Conservation (phyloP, 2,888 invertebrate species). For the Automeris io region DNA sequence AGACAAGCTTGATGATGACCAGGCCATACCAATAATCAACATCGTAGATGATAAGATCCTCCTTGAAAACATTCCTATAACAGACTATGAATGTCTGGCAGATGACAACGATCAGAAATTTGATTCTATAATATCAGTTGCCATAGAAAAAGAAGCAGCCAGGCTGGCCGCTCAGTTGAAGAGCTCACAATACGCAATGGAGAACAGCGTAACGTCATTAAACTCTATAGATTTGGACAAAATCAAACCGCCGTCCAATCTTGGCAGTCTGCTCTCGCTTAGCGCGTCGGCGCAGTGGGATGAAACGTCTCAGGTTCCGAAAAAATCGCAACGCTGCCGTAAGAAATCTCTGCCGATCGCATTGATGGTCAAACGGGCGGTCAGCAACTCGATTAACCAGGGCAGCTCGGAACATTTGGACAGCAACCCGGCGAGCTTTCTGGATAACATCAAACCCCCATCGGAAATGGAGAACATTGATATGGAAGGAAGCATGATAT, state of each 20-base stretch:
- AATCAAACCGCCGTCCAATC: conserved; percentile 85
- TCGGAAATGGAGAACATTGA: conserved; percentile 88
- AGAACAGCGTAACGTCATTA: conserved; percentile 78
- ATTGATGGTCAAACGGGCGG: conserved; percentile 83
- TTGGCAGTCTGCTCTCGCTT: conserved; percentile 81
- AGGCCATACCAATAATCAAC: conserved; percentile 21
- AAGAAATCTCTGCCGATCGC: conserved; percentile 85
- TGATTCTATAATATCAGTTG: conserved; percentile 82
- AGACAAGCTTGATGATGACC: conserved; percentile 42
- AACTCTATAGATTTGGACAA: conserved; percentile 83
- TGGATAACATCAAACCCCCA: conserved; percentile 90
- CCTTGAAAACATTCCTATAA: conserved; percentile 44
- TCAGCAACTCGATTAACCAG: conserved; percentile 74
- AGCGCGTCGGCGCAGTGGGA: conserved; percentile 73
- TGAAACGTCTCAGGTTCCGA: conserved; percentile 42
- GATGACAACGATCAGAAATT: conserved; percentile 73
- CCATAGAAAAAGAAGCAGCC: conserved; percentile 86
- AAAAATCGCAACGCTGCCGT: conserved; percentile 61
- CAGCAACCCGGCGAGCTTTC: conserved; percentile 77
- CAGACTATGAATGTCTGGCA: conserved; percentile 49
- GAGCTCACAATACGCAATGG: conserved; percentile 55
- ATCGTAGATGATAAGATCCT: conserved; percentile 27
- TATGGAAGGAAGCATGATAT: conserved; percentile 89
- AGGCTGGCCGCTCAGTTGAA: conserved; percentile 74
- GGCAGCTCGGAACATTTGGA: conserved; percentile 81